Percentiles rank a stretch among this genome's conserved stretches.
Conservation (phyloP, 2,797 vertebrate species). For the Acestrorhynchus altus region DNA sequence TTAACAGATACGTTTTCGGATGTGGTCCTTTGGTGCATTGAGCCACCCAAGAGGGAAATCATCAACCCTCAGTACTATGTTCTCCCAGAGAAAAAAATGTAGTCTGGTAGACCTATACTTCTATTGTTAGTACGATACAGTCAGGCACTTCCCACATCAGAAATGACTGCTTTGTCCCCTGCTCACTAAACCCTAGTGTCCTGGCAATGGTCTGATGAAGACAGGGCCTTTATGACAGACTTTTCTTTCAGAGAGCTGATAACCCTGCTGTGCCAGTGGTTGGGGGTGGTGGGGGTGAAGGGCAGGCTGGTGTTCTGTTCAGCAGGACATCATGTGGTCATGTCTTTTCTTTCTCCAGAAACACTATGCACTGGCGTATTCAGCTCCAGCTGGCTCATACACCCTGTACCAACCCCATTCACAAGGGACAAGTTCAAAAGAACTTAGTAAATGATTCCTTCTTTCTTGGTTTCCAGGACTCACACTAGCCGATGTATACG, state of each 20-base stretch:
- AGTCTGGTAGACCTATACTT: background rate
- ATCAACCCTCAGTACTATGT: background rate
- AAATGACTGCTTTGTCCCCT: background rate
- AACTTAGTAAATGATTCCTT: background rate
- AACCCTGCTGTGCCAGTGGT: constrained; percentile 8
- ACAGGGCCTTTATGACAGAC: background rate
- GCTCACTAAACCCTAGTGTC: background rate
- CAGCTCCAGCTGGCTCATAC: background rate
- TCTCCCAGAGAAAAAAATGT: background rate
- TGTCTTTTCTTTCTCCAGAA: background rate
- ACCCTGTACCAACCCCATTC: background rate
- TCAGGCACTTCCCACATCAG: background rate
- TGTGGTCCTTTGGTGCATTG: background rate
- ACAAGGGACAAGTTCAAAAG: background rate
- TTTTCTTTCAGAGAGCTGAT: constrained; percentile 11
- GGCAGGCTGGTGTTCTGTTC: background rate
- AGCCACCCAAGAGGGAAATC: background rate
- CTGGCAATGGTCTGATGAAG: background rate
- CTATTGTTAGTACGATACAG: too few relatives aligned
- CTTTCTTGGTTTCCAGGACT: background rate
- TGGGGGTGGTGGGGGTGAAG: too few relatives aligned
- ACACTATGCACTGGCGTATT: background rate
- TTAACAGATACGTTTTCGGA: too few relatives aligned
- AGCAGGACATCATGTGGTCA: background rate
- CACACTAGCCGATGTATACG: background rate